Evolutionary conservation across 2,113 vertebrate species (phyloP).

Genomic region (Alosa alosa): DNA sequence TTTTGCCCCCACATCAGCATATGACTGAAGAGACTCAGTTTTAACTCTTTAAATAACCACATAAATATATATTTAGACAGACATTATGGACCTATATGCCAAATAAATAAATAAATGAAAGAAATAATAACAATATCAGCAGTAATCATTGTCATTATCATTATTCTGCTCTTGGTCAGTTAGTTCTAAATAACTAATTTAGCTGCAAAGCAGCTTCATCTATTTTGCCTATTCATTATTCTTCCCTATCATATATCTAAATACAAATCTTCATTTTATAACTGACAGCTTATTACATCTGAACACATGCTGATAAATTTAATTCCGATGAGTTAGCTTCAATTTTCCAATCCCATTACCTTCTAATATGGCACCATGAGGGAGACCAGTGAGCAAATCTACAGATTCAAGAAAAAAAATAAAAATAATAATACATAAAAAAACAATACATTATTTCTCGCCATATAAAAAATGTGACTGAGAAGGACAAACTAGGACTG

Average conservation of each 20-base stretch:
- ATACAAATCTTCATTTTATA: slow-evolving; percentile 79
- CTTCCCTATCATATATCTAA: slow-evolving; percentile 77
- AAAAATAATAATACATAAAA: background rate
- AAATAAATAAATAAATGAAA: slow-evolving; percentile 38
- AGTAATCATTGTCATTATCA: slow-evolving; percentile 71
- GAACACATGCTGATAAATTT: slow-evolving; percentile 80
- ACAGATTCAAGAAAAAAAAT: slow-evolving; percentile 27
- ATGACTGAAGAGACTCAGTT: slow-evolving; percentile 8
- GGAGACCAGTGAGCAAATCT: slow-evolving; percentile 53
- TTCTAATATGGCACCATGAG: slow-evolving; percentile 64
- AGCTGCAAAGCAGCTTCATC: slow-evolving; percentile 74
- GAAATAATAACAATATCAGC: slow-evolving; percentile 65
- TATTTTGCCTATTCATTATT: slow-evolving; percentile 75
- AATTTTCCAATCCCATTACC: slow-evolving; percentile 76
- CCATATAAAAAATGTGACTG: background rate
- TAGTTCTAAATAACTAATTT: slow-evolving; percentile 75
- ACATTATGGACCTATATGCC: background rate
- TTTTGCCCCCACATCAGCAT: slow-evolving; percentile 49
- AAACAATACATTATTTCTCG: background rate
- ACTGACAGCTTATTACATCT: slow-evolving; percentile 81
- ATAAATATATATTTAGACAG: background rate
- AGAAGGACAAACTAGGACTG: background rate
- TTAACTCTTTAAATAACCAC: slow-evolving; percentile 55
- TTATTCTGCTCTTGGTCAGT: slow-evolving; percentile 65
- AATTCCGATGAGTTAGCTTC: slow-evolving; percentile 76